These are phyloP conservation scores for Drosophila pseudoananassae DNA, from an alignment of 1,140 invertebrate genomes.

Conservation along the genomic window DNA sequence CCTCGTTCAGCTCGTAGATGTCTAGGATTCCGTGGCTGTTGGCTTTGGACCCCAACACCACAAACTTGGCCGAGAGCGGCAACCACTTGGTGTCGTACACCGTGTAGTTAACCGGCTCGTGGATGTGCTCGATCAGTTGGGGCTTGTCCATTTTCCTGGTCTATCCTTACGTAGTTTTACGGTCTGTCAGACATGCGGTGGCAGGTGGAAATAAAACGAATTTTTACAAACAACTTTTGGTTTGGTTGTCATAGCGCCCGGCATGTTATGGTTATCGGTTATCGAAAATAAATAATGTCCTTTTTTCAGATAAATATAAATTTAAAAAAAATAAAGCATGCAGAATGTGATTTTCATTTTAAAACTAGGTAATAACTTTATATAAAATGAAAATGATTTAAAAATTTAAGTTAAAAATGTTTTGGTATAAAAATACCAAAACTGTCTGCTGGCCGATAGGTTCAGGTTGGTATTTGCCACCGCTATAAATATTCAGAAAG, in stretches of 20 bases:
- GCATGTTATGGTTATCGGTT: constrained; percentile 4
- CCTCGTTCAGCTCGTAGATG: constrained; percentile 92
- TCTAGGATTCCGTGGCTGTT: constrained; percentile 93
- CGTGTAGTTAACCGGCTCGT: constrained; percentile 93
- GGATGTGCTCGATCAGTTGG: constrained; percentile 94
- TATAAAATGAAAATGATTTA: background rate
- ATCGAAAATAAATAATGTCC: background rate
- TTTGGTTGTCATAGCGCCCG: constrained; percentile 57
- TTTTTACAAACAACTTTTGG: constrained; percentile 45
- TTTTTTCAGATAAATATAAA: background rate
- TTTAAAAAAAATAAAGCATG: no score
- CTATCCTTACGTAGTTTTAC: background rate
- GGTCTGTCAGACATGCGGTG: constrained; percentile 5
- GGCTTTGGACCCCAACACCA: constrained; percentile 93
- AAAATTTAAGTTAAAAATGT: background rate
- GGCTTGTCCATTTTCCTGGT: constrained; percentile 88
- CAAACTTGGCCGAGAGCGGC: constrained; percentile 95
- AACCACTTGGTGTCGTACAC: constrained; percentile 98
- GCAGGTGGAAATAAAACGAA: constrained; percentile 21
- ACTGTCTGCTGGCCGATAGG: background rate
- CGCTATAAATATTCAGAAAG: no score
- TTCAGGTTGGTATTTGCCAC: background rate
- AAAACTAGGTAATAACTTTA: background rate
- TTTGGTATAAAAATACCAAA: background rate
- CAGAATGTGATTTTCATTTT: background rate